phyloP scores from a whole-genome alignment of 2,113 vertebrate genomes.

The Rhegmatorhina hoffmannsi region DNA sequence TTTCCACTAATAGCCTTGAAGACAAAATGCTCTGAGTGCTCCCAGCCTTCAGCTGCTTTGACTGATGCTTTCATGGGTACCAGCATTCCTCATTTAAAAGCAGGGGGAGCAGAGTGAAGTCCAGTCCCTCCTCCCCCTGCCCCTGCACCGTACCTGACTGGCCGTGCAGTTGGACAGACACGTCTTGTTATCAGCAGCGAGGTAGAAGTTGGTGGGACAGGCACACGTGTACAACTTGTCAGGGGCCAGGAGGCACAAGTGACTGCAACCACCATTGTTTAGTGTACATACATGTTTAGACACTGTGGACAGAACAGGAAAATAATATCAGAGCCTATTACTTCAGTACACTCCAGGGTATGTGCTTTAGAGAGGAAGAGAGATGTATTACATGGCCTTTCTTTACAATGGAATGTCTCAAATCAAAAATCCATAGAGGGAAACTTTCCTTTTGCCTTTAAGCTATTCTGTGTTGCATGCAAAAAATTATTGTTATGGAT shows the following conservation, averaged over 20 bases:
- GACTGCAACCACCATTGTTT: conserved; percentile 95
- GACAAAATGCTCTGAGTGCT: fast-evolving
- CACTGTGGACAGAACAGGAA: conserved; percentile 74
- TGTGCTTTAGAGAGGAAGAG: not conserved
- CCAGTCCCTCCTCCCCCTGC: fast-evolving
- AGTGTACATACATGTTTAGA: conserved; percentile 91
- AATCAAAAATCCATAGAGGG: not conserved
- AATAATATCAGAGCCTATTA: not conserved
- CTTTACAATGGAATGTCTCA: not conserved
- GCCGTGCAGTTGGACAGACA: conserved; percentile 98
- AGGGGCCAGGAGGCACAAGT: conserved; percentile 93
- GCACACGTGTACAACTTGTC: conserved; percentile 87
- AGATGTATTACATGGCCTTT: not conserved
- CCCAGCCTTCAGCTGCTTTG: not conserved
- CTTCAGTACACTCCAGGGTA: not conserved
- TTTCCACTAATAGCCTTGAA: not conserved
- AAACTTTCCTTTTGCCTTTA: not conserved
- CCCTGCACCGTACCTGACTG: conserved; percentile 83
- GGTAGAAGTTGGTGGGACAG: conserved; percentile 97
- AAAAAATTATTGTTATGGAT: not conserved
- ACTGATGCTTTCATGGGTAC: not conserved
- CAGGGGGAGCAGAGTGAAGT: not conserved
- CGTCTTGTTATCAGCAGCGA: conserved; percentile 91
- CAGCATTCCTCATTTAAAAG: not conserved
- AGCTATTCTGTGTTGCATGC: not conserved